Evolutionary conservation across 2,888 invertebrate genomes (phyloP).

Genomic region (Pammene aurita): DNA sequence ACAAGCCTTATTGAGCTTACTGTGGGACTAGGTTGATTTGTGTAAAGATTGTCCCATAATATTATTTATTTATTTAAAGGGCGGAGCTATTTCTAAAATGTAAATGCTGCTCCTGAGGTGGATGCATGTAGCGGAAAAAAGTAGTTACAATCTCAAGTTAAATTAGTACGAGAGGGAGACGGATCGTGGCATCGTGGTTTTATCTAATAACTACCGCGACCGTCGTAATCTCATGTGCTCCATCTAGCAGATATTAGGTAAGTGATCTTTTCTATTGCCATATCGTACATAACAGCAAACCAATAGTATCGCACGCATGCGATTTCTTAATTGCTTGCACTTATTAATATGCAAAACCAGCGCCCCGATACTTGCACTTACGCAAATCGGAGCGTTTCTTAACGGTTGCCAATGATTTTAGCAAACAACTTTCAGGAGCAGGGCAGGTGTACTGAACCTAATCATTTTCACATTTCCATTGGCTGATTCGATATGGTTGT

Average conservation of each 20-base stretch:
- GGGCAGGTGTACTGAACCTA: slow-evolving; percentile 33
- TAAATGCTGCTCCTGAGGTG: no score
- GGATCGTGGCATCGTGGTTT: no score
- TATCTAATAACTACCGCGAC: background rate
- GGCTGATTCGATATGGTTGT: background rate
- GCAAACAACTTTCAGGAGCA: slow-evolving; percentile 38
- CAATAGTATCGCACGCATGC: slow-evolving; percentile 40
- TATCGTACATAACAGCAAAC: slow-evolving; percentile 28
- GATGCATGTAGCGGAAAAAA: no score
- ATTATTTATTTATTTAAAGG: no score
- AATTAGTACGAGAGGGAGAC: no score
- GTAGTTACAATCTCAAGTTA: no score
- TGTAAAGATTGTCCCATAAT: no score
- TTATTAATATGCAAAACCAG: slow-evolving; percentile 45
- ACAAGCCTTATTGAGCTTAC: no score
- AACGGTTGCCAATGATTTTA: slow-evolving; percentile 33
- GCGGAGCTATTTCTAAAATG: no score
- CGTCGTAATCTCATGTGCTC: background rate
- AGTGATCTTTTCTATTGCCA: slow-evolving; percentile 3
- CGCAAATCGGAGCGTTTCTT: slow-evolving; percentile 41
- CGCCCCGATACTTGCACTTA: slow-evolving; percentile 39
- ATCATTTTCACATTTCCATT: slow-evolving; percentile 13
- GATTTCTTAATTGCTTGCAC: slow-evolving; percentile 45
- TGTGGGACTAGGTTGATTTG: no score
- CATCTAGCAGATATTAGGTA: background rate